These are phyloP conservation scores for Pionites leucogaster DNA, from an alignment of 2,113 vertebrate genomes.

Conservation along the genomic window DNA sequence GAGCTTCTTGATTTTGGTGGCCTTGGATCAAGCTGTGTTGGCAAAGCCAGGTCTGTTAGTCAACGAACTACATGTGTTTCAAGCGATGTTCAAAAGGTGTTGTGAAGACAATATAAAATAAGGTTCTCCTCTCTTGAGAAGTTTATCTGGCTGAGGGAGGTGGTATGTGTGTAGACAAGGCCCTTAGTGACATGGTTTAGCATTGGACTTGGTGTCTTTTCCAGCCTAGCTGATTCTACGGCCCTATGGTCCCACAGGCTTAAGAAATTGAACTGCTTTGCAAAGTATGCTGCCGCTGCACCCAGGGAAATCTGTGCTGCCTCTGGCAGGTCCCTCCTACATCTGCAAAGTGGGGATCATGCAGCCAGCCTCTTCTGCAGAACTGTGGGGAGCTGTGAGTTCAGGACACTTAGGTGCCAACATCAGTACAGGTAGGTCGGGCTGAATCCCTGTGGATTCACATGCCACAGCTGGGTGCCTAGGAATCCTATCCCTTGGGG, in stretches of 20 bases:
- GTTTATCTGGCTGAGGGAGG: background rate
- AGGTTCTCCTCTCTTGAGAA: background rate
- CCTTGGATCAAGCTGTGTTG: background rate
- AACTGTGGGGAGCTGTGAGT: background rate
- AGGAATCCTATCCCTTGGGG: rapidly evolving
- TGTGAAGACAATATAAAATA: background rate
- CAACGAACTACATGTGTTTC: background rate
- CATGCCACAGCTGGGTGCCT: background rate
- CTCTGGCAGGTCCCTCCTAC: background rate
- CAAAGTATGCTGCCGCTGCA: background rate
- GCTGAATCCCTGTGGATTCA: background rate
- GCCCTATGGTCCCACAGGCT: background rate
- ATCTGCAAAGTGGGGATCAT: background rate
- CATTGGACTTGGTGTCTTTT: background rate
- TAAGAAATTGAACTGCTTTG: background rate
- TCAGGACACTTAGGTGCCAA: background rate
- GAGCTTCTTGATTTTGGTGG: background rate
- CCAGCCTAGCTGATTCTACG: background rate
- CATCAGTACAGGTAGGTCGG: background rate
- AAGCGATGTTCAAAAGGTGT: background rate
- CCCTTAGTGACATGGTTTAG: background rate
- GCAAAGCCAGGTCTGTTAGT: background rate
- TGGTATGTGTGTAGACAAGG: background rate
- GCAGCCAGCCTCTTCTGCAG: background rate
- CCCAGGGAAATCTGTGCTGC: background rate